Evolutionary conservation across 2,113 vertebrate genomes (phyloP).

Genomic region (Jaculus jaculus): DNA sequence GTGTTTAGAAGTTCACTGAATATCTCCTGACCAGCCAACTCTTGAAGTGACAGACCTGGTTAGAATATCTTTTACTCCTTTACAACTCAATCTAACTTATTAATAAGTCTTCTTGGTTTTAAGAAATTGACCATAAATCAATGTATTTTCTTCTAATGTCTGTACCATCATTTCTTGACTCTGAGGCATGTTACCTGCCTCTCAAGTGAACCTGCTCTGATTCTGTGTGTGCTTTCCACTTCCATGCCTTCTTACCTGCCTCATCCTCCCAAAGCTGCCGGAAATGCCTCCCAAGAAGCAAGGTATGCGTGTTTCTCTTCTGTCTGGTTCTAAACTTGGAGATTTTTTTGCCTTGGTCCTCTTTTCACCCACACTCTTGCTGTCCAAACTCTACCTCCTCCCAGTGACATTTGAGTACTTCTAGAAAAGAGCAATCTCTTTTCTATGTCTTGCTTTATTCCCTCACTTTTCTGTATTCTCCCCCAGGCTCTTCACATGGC

Average conservation of each 20-base stretch:
- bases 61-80: slow-evolving; percentile 31
- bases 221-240: background rate
- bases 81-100: background rate
- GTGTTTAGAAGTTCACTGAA: background rate
- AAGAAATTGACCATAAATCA: background rate
- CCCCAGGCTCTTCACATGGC: background rate
- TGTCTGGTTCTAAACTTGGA: background rate
- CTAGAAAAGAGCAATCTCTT: slow-evolving; percentile 8
- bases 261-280: background rate
- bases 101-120: background rate
- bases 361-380: background rate
- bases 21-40: background rate
- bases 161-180: fast-evolving
- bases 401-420: background rate
- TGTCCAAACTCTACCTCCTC: background rate
- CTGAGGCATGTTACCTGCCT: background rate
- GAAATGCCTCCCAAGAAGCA: background rate
- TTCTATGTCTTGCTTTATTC: background rate
- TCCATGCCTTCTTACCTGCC: background rate
- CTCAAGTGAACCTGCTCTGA: background rate
- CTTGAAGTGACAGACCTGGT: background rate
- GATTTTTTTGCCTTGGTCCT: background rate
- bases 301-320: background rate
- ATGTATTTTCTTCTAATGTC: background rate
- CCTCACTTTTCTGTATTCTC: background rate